Evolutionary conservation across 2,888 invertebrate genomes (phyloP).

Genomic region (Agriotes lineatus): DNA sequence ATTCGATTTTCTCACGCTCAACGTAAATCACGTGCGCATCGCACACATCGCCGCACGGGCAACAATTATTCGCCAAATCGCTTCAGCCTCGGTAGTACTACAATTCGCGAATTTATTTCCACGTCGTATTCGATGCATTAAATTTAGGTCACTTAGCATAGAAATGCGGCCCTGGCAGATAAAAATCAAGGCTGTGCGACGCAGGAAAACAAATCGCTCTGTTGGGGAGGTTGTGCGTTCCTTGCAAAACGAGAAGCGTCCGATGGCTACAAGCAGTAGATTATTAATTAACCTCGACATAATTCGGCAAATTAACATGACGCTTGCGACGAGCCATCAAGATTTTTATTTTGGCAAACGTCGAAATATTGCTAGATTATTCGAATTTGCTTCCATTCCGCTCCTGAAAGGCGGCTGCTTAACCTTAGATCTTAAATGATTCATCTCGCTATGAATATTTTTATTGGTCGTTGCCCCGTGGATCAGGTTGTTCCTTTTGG

Average conservation of each 20-base stretch:
- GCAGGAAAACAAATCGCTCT: too few relatives aligned
- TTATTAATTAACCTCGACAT: conserved; percentile 22
- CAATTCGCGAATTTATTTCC: conserved; percentile 1
- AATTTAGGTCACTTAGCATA: conserved; percentile 30
- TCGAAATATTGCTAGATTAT: not conserved
- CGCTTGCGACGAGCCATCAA: not conserved
- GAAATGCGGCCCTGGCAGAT: conserved; percentile 21
- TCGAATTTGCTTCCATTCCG: not conserved
- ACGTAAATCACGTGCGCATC: not conserved
- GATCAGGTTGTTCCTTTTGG: not conserved
- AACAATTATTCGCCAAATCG: conserved; percentile 1
- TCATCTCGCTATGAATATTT: not conserved
- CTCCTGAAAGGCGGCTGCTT: not conserved
- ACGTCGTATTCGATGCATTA: conserved; percentile 21
- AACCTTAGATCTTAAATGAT: not conserved
- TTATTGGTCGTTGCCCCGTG: not conserved
- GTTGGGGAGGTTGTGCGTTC: too few relatives aligned
- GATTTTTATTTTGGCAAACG: not conserved
- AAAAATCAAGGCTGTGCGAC: conserved; percentile 1
- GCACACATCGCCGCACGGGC: not conserved
- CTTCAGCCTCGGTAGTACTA: not conserved
- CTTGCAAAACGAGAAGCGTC: not conserved
- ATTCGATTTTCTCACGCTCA: too few relatives aligned
- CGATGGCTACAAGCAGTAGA: not conserved
- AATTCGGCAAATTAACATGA: conserved; percentile 6